Evolutionary conservation across 2,113 vertebrate species (phyloP).

Genomic region (Sphaerodactylus townsendi): DNA sequence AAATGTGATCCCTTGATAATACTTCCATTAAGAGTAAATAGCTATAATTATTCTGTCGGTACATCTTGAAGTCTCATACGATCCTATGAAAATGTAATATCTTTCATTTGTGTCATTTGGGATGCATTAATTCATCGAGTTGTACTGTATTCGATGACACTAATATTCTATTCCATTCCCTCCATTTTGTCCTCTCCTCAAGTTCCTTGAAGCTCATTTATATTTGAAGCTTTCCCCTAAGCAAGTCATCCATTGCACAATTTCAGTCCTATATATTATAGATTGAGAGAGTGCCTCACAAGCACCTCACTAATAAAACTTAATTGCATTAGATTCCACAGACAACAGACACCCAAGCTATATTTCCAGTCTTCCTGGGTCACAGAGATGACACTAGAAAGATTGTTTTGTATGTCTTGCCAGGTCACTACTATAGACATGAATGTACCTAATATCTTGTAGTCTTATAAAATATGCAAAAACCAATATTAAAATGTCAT

Average conservation of each 20-base stretch:
- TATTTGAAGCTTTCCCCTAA: neutral
- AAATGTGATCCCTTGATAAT: neutral
- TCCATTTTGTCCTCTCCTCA: neutral
- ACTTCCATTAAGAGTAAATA: slow-evolving; percentile 1
- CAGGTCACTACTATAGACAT: no score
- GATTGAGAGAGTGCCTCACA: neutral
- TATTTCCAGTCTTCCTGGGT: no score
- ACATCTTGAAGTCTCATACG: slow-evolving; percentile 1
- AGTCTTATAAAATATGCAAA: no score
- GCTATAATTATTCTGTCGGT: neutral
- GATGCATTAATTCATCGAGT: neutral
- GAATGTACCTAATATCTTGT: no score
- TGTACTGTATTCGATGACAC: neutral
- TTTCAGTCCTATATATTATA: neutral
- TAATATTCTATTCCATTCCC: neutral
- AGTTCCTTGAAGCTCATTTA: neutral
- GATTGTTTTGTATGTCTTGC: no score
- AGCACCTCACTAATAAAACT: neutral
- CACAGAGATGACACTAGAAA: no score
- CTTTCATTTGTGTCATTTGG: neutral
- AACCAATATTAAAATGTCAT: no score
- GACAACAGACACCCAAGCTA: no score
- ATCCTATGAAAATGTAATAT: neutral
- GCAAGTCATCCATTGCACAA: neutral
- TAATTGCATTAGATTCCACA: neutral